These are phyloP conservation scores for Panopea generosa DNA, from an alignment of 2,888 invertebrate species.

Conservation along the genomic window DNA sequence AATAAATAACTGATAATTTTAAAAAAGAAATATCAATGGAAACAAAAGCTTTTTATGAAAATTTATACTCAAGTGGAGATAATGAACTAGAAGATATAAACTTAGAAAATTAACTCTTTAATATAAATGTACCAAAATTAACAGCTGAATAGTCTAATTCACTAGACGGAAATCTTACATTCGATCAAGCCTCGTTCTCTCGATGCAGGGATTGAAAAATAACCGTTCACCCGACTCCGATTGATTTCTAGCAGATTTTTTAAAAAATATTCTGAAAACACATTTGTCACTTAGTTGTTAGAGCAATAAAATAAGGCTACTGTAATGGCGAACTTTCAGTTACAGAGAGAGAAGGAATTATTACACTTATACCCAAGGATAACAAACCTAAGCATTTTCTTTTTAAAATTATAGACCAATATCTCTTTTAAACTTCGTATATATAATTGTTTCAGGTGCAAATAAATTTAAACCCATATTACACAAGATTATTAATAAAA, in stretches of 20 bases:
- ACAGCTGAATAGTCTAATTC: not conserved
- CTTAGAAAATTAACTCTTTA: not conserved
- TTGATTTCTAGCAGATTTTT: not conserved
- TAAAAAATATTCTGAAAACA: not conserved
- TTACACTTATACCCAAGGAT: conserved; percentile 36
- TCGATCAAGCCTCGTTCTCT: not conserved
- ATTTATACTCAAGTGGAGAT: too few relatives aligned
- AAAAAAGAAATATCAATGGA: not conserved
- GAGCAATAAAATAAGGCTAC: conserved; percentile 31
- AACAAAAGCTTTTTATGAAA: too few relatives aligned
- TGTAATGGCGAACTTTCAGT: conserved; percentile 16
- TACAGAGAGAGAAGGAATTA: conserved; percentile 23
- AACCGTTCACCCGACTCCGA: not conserved
- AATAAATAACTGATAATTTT: not conserved
- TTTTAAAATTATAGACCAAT: conserved; percentile 42
- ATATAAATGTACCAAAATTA: too few relatives aligned
- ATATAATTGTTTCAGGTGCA: conserved; percentile 27
- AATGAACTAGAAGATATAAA: not conserved
- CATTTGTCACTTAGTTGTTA: conserved; percentile 9
- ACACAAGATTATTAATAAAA: too few relatives aligned
- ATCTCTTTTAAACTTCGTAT: conserved; percentile 19
- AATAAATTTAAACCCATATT: too few relatives aligned
- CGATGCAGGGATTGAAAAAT: not conserved
- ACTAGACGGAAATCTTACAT: not conserved
- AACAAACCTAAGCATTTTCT: too few relatives aligned